Percentiles rank a stretch among this genome's conserved stretches.
Evolutionary conservation across 2,113 vertebrate genomes (phyloP).

Genomic region (Carettochelys insculpta): DNA sequence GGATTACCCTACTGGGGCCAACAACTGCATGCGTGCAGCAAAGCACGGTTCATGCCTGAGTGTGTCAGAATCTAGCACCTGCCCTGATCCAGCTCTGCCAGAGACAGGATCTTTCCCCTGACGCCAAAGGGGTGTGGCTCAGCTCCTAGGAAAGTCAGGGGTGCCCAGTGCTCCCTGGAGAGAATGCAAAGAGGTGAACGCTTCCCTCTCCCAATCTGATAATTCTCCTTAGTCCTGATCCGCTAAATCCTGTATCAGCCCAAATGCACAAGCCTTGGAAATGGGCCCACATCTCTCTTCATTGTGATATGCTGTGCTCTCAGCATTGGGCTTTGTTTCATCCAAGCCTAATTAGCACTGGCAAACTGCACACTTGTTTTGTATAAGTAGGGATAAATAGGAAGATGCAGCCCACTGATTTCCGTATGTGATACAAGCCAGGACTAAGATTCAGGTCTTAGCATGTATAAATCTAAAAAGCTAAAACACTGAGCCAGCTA

Average conservation of each 20-base stretch:
- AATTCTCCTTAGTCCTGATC: neutral
- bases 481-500: neutral
- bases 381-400: neutral
- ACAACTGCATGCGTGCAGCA: neutral
- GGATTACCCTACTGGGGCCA: neutral
- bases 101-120: no score
- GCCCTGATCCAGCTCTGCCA: no score
- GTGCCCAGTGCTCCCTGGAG: neutral
- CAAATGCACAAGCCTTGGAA: neutral
- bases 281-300: neutral
- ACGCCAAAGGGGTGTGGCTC: neutral
- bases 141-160: neutral
- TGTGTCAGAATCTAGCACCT: neutral
- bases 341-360: neutral
- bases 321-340: neutral
- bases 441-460: neutral
- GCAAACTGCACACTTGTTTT: neutral
- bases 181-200: neutral
- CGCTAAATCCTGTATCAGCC: neutral
- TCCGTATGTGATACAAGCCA: neutral
- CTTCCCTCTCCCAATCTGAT: neutral
- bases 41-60: neutral
- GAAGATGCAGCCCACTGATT: neutral
- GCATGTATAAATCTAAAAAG: neutral
- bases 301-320: no score